These are phyloP conservation scores for Catharus bicknelli DNA, from an alignment of 2,113 vertebrate species.

Conservation along the genomic window DNA sequence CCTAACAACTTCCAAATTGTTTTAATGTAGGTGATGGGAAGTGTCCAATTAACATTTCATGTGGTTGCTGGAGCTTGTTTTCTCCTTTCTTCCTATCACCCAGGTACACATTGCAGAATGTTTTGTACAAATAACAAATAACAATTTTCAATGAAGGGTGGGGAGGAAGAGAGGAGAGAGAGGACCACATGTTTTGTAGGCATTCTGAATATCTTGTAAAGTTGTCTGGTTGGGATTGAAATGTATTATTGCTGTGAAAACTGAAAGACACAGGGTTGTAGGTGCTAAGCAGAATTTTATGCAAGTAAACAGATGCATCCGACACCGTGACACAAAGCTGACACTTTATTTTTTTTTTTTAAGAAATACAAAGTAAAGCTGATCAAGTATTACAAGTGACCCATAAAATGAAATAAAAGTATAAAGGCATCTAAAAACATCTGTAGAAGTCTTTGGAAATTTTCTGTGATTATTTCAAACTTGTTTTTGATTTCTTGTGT, in stretches of 20 bases:
- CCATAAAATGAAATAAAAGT: neutral
- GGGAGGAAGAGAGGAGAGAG: neutral
- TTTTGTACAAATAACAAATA: neutral
- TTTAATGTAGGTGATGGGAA: neutral
- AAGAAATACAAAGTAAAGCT: neutral
- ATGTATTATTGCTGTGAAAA: slow-evolving; percentile 4
- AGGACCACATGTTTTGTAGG: neutral
- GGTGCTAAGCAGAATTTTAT: neutral
- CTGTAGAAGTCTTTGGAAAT: neutral
- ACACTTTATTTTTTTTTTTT: neutral
- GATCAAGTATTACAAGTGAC: neutral
- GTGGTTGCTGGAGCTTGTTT: neutral
- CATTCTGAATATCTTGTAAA: neutral
- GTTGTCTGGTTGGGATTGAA: neutral
- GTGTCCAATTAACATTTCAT: neutral
- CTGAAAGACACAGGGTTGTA: neutral
- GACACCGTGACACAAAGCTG: neutral
- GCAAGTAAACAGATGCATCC: slow-evolving; percentile 6
- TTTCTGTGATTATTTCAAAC: neutral
- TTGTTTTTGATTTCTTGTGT: rapidly evolving
- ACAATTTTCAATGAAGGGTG: neutral
- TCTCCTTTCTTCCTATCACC: neutral
- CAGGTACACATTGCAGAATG: neutral
- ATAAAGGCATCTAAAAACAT: neutral
- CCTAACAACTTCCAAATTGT: neutral